A percentile compares a stretch with the other conserved stretches of the same genome.
Evolutionary conservation across 2,888 invertebrate species (phyloP).

Genomic region (Prosopocoilus inquinatus): DNA sequence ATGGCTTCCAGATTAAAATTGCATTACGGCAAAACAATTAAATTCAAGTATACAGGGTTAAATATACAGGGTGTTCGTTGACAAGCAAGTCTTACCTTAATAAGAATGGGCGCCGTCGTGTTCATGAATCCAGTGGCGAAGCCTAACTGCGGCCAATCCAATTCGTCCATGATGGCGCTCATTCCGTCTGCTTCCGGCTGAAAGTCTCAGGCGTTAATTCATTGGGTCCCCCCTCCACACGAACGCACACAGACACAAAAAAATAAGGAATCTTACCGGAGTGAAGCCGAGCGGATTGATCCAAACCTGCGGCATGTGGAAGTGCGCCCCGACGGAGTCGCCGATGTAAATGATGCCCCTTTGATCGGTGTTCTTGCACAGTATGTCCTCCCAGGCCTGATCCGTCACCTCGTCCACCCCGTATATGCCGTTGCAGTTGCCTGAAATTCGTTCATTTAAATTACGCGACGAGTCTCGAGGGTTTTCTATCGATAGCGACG

Average conservation of each 20-base stretch:
- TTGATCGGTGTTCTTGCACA: constrained; percentile 32
- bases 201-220: constrained; percentile 1
- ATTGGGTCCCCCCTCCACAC: not conserved
- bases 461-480: not conserved
- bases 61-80: too few species aligned
- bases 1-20: too few species aligned
- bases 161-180: constrained; percentile 50
- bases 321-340: constrained; percentile 55
- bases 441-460: constrained; percentile 18
- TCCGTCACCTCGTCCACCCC: constrained; percentile 31
- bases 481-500: too few species aligned
- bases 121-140: constrained; percentile 48
- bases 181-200: constrained; percentile 39
- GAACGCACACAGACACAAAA: not conserved
- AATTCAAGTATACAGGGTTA: too few species aligned
- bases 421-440: constrained; percentile 42
- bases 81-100: constrained; percentile 28
- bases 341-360: constrained; percentile 39
- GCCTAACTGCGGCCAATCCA: constrained; percentile 55
- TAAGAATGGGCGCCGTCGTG: constrained; percentile 35
- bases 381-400: constrained; percentile 33
- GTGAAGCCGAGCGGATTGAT: constrained; percentile 45
- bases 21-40: too few species aligned
- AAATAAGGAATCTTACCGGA: constrained; percentile 33
- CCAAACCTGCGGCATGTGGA: constrained; percentile 52